phyloP scores from a whole-genome alignment of 2,113 vertebrate genomes.

The Dipodomys ordii region DNA sequence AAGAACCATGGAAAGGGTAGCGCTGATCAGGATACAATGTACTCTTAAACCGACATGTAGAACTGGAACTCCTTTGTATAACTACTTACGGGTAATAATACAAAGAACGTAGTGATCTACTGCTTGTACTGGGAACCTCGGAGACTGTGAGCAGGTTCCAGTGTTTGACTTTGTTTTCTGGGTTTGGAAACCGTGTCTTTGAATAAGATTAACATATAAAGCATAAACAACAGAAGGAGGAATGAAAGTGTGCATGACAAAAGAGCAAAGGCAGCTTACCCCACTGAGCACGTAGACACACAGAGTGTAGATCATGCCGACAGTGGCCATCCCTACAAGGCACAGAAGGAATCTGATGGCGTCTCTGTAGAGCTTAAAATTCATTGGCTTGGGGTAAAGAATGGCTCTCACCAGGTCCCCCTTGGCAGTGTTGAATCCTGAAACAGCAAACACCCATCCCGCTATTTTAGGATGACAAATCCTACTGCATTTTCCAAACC shows the following conservation, averaged over 20 bases:
- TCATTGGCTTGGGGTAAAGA: constrained; percentile 89
- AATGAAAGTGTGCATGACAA: not conserved
- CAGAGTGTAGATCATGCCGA: constrained; percentile 89
- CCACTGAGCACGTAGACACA: constrained; percentile 85
- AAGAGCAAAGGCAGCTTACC: constrained; percentile 81
- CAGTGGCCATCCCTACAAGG: constrained; percentile 84
- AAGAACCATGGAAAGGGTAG: no score
- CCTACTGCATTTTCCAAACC: not conserved
- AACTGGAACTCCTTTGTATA: no score
- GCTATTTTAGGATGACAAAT: not conserved
- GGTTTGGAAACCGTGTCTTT: not conserved
- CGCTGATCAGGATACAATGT: no score
- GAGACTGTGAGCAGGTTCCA: not conserved
- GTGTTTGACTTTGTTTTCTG: not conserved
- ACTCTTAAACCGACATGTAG: no score
- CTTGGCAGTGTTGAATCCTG: constrained; percentile 91
- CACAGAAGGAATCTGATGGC: constrained; percentile 87
- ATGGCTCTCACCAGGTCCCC: constrained; percentile 90
- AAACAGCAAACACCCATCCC: constrained; percentile 51
- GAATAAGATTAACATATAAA: not conserved
- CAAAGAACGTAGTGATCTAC: not conserved
- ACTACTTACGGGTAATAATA: no score
- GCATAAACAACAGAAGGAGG: not conserved
- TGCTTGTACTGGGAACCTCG: not conserved
- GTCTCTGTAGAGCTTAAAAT: constrained; percentile 89